Evolutionary conservation across 1,140 invertebrate species (phyloP).

Genomic region (Drosophila navojoa): DNA sequence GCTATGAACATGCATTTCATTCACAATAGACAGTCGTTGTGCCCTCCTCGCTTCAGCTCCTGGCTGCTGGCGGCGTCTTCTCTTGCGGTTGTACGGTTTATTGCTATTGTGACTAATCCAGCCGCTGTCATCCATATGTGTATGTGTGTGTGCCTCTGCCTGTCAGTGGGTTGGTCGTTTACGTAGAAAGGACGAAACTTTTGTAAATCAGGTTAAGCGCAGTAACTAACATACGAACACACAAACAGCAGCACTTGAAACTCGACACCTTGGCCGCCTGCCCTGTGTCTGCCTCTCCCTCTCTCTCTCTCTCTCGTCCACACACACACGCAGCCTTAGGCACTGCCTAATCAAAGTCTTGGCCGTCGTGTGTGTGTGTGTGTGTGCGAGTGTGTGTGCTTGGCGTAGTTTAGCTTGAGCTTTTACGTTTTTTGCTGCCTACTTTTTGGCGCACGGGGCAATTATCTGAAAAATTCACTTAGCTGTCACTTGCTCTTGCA

Average conservation of each 20-base stretch:
- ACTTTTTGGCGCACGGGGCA: constrained; percentile 43
- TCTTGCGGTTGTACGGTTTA: constrained; percentile 52
- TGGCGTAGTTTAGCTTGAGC: constrained; percentile 38
- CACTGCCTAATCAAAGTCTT: constrained; percentile 31
- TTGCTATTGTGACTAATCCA: constrained; percentile 44
- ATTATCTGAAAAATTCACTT: constrained; percentile 68
- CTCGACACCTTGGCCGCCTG: constrained; percentile 30
- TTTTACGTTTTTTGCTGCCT: constrained; percentile 35
- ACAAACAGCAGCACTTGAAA: constrained; percentile 21
- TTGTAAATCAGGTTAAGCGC: constrained; percentile 72
- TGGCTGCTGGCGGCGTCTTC: constrained; percentile 49
- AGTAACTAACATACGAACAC: constrained; percentile 15
- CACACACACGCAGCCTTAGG: constrained; percentile 17
- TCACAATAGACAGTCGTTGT: constrained; percentile 34
- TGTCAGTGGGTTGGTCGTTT: constrained; percentile 14
- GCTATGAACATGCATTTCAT: constrained; percentile 64
- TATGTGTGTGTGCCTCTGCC: constrained; percentile 44
- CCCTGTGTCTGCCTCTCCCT: constrained; percentile 7
- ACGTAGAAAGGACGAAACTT: constrained; percentile 63
- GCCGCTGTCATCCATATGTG: constrained; percentile 61
- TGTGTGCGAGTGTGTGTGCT: constrained; percentile 19
- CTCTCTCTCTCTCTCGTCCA: constrained; percentile 5
- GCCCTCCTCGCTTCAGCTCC: background rate
- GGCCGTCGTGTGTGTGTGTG: constrained; percentile 25
- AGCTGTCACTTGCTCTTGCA: constrained; percentile 45